Percentiles rank a stretch among this genome's conserved stretches.
Evolutionary conservation across 2,888 invertebrate genomes (phyloP).

Genomic region (Eristalis pertinax): DNA sequence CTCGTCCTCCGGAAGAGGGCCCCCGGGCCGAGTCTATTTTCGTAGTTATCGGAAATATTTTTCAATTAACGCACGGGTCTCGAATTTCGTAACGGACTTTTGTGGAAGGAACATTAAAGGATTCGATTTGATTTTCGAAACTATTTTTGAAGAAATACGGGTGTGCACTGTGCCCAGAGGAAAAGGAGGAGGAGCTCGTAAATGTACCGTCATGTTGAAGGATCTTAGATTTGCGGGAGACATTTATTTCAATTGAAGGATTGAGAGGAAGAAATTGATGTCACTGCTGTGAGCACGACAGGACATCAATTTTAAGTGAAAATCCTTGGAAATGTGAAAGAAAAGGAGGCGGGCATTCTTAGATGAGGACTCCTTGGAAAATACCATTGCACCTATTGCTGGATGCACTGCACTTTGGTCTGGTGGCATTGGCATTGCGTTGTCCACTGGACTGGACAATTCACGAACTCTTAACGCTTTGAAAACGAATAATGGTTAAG

Average conservation of each 20-base stretch:
- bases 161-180: neutral
- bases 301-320: too few species aligned
- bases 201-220: conserved; percentile 28
- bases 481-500: too few species aligned
- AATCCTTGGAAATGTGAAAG: too few species aligned
- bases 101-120: conserved; percentile 14
- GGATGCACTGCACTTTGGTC: too few species aligned
- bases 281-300: too few species aligned
- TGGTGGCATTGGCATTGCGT: too few species aligned
- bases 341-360: too few species aligned
- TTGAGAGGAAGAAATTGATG: too few species aligned
- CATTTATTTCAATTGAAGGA: neutral
- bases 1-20: neutral
- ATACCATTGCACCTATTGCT: too few species aligned
- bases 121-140: neutral
- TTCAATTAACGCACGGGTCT: conserved; percentile 64
- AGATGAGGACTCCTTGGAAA: too few species aligned
- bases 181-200: conserved; percentile 9
- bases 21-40: neutral
- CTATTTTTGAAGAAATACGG: conserved; percentile 46
- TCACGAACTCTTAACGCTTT: too few species aligned
- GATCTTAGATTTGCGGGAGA: neutral
- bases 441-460: too few species aligned
- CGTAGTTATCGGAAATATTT: conserved; percentile 41
- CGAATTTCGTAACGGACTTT: conserved; percentile 66